These are phyloP conservation scores for Notamacropus eugenii DNA, from an alignment of 2,797 vertebrate species.

Conservation along the genomic window DNA sequence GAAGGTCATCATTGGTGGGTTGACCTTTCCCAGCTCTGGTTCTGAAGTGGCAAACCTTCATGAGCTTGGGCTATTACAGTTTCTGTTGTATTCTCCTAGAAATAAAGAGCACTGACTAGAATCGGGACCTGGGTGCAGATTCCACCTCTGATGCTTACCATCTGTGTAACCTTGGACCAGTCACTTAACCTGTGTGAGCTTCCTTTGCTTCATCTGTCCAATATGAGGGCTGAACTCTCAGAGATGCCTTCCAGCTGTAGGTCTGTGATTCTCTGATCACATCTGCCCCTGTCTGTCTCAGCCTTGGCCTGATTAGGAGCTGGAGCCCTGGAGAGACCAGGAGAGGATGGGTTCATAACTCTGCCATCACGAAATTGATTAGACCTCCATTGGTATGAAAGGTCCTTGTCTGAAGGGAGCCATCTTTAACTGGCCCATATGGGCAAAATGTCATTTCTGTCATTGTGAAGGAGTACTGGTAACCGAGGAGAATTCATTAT, in stretches of 20 bases:
- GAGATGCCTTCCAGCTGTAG: neutral
- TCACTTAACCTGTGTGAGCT: neutral
- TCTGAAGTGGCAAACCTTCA: conserved; percentile 1
- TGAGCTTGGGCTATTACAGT: conserved; percentile 18
- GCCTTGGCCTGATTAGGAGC: conserved; percentile 14
- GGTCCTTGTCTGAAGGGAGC: conserved; percentile 73
- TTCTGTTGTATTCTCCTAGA: neutral
- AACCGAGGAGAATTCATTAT: conserved; percentile 67
- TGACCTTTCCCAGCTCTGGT: neutral
- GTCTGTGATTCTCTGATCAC: neutral
- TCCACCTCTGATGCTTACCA: neutral
- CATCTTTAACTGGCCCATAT: conserved; percentile 68
- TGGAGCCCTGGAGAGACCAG: neutral
- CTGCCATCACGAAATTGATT: conserved; percentile 67
- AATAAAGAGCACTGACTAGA: neutral
- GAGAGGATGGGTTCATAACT: conserved; percentile 54
- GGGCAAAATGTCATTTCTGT: conserved; percentile 75
- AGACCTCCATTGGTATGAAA: conserved; percentile 60
- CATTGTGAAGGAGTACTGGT: conserved; percentile 75
- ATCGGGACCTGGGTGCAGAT: neutral
- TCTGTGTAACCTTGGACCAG: neutral
- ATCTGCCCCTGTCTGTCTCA: neutral
- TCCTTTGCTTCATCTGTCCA: neutral
- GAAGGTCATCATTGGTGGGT: neutral
- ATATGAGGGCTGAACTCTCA: neutral